Base-by-base conservation (phyloP, 2,113 vertebrate species). In the Phalacrocorax brasilianus region DNA sequence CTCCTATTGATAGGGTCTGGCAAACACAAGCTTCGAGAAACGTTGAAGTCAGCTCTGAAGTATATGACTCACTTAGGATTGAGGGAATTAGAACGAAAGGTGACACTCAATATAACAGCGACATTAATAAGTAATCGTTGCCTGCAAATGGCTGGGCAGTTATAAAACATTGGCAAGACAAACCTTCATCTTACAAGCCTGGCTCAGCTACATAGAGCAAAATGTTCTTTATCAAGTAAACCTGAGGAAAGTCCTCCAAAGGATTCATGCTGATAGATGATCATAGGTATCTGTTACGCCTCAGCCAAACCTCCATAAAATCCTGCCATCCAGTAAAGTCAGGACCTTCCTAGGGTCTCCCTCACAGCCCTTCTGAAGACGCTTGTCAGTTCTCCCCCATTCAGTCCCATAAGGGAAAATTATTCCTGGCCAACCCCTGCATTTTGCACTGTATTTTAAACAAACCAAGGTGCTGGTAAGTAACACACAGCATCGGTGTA, bases 1-100 rank as follows among this genome's bases (percentile, higher is more conserved):
- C 97, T 98, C 95, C 61, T 71, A 52, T 96, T 97, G 96, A 97
- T 65, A 95, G 97, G 94, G 92, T 82, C 90, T 93, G 97, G 96
- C 95, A 97, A 97, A 94, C 89, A 90, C 96, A 90, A 89, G 76
- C 80, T 88, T 93, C 11, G 6, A 94, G 77, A 95, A 96, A 96
- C 80, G 91, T 70, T 97, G 94, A 97, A 97, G 97, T 96, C 40
- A 71, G 89, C 93, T 95, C 96, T 97, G 92, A 97, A 91, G 85
- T 92, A 94, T 87, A 19, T 93, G 93, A 96, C 96, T 94, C 95
- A 96, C 91, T 95, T 85, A 84, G 92, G 91, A 96, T 38, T 93
- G 94, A 96, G 84, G 96, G 93, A 95, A 91, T 96, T 90, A 91
- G 81, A 95, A 93, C 23, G 92, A 91, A 95, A 95, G 92, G 96